Evolutionary conservation across 2,888 invertebrate genomes (phyloP), one percentile per base, ranked within the genome.

Genomic region (Ormyrus nitidulus): DNA sequence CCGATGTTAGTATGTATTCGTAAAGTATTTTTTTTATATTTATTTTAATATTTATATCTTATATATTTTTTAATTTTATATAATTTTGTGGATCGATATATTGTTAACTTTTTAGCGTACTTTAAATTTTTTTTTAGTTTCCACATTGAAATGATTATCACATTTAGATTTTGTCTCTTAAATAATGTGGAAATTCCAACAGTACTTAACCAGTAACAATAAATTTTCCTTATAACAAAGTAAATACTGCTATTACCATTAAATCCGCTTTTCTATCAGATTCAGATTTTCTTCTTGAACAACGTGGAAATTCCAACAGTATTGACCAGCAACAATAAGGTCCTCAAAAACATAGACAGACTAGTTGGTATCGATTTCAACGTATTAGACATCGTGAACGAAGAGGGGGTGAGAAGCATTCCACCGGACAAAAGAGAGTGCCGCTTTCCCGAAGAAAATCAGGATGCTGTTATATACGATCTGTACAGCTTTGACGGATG

Each of bases 401-500:
- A 91, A 87, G 89, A 94, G 0, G 91, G 92, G 0, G 92, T 88
- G 6, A 80, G 74, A n/a, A 13, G 93, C 69, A 93, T 95, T 0
- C 92, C 93, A 7, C 91, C 94, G 0, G 87, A 92, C 8, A 94
- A 95, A 87, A 92, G 96, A 8, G 93, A 94, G 66, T 96, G 96
- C 85, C 93, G 94, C 9, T 96, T 95, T 87, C 91, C 92, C 64
- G 91, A 94, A 78, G 96, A 96, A 89, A 94, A 94, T 73, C 94
- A 94, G 72, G 87, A 87, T 62, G 90, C 93, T 9, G 92, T 93
- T 48, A 91, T 95, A 0, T 94, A 94, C 87, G 92, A 92, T 0
- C 91, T 92, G 79, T 96, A 96, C 87, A 95, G 95, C 64, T 95
- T 94, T 87, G 95, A 94, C 85, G 94, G 95, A 0, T 96, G 96